These are phyloP conservation scores for Vanessa cardui DNA, from an alignment of 2,888 invertebrate genomes.

Conservation along the genomic window DNA sequence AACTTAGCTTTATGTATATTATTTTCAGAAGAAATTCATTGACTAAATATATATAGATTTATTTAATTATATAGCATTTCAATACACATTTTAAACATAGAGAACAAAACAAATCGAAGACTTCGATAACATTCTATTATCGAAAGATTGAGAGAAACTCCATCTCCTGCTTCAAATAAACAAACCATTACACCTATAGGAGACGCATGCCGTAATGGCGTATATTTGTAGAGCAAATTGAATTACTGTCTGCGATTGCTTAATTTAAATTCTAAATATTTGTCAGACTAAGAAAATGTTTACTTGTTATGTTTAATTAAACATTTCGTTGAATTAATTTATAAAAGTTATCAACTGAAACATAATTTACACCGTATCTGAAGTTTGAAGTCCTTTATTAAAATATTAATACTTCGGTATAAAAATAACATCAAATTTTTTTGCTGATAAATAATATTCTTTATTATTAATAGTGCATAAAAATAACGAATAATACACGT, in stretches of 20 bases:
- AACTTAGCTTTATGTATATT: too few relatives aligned
- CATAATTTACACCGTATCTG: neutral
- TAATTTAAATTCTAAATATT: slow-evolving; percentile 63
- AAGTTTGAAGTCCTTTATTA: neutral
- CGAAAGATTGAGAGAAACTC: slow-evolving; percentile 3
- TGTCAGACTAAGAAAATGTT: slow-evolving; percentile 55
- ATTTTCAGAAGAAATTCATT: too few relatives aligned
- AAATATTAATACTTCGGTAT: too few relatives aligned
- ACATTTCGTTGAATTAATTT: neutral
- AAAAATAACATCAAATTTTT: too few relatives aligned
- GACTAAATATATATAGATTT: too few relatives aligned
- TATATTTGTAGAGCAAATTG: slow-evolving; percentile 63
- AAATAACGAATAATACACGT: too few relatives aligned
- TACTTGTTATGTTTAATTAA: slow-evolving; percentile 20
- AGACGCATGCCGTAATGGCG: slow-evolving; percentile 29
- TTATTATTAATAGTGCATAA: too few relatives aligned
- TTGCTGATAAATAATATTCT: too few relatives aligned
- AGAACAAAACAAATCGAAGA: neutral
- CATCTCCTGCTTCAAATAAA: slow-evolving; percentile 2
- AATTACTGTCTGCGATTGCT: slow-evolving; percentile 61
- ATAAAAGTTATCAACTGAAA: neutral
- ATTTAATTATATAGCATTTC: too few relatives aligned
- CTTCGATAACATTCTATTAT: neutral
- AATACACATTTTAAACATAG: too few relatives aligned
- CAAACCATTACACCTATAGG: slow-evolving; percentile 11